phyloP scores from a whole-genome alignment of 2,113 vertebrate species.

The Tetraodon nigroviridis region DNA sequence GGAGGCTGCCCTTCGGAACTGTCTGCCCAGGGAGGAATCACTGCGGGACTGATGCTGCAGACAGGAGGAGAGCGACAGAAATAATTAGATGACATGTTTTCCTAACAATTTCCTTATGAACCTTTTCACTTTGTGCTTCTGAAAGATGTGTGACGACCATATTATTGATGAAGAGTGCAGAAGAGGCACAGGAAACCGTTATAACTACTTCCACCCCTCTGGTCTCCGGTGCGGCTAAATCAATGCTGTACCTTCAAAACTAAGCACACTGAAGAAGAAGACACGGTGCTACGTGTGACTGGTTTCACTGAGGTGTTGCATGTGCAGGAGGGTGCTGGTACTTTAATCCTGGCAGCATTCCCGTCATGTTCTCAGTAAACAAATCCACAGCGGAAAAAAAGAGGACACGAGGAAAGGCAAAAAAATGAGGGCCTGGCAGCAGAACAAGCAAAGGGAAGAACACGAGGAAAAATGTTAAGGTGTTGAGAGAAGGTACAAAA shows the following conservation, averaged over 20 bases:
- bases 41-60: constrained; percentile 74
- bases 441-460: not conserved
- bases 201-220: too few relatives aligned
- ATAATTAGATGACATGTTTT: too few relatives aligned
- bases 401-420: not conserved
- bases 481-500: not conserved
- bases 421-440: not conserved
- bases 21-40: constrained; percentile 79
- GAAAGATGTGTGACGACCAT: too few relatives aligned
- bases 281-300: not conserved
- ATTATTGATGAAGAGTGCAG: too few relatives aligned
- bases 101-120: too few relatives aligned
- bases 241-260: too few relatives aligned
- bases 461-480: not conserved
- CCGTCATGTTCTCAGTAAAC: not conserved
- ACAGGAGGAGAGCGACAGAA: not conserved
- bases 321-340: not conserved
- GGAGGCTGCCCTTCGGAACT: constrained; percentile 82
- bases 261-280: too few relatives aligned
- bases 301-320: not conserved
- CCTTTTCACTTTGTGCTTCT: too few relatives aligned
- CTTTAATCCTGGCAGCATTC: not conserved
- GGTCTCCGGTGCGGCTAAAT: too few relatives aligned
- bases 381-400: not conserved
- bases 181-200: too few relatives aligned